Evolutionary conservation across 1,140 invertebrate species (phyloP), one percentile per base, ranked within the genome.

Genomic region (Zaprionus ghesquierei): DNA sequence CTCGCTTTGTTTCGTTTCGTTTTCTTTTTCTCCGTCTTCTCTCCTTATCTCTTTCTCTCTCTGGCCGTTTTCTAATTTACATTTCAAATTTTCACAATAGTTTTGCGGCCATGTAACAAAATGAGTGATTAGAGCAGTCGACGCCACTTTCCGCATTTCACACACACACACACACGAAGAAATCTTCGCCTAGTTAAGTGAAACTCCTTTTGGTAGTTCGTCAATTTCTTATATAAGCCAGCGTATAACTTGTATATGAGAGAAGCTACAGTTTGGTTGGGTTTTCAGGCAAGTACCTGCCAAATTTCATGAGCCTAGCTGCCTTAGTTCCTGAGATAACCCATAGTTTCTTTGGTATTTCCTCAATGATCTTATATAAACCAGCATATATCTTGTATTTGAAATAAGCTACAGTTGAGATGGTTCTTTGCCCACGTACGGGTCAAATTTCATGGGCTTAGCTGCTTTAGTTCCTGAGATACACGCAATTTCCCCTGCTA

Each of bases 61-160:
- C 46, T 59, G 15, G 49, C 25, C 23, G 10, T 46, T 69, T 63
- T 44, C 25, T 72, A 77, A 89, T 89, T 89, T 89, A 89, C 79
- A 89, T 89, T 89, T 89, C 44, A 87, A 75, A 87, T 89, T 89
- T 89, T 84, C 80, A 89, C 85, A 89, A 89, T 84, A 65, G 79
- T 65, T 65, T 77, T 65, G 68, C 49, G 33, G 35, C 41, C 53
- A 86, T 84, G 81, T 86, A 85, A 85, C 81, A 50, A 80, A 79
- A 77, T 84, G 72, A 84, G 73, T 69, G 81, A 80, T 85, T 86
- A 65, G 77, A 74, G 73, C 80, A 72, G 59, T 44, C 44, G 54
- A 46, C 55, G 54, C 49, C 51, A 78, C 81, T 87, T 87, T 87
- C 84, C 82, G 82, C 82, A 87, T 86, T 87, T 87, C 78, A 77